Evolutionary conservation across 2,797 vertebrate genomes (phyloP).

Genomic region (Rhinella marina): DNA sequence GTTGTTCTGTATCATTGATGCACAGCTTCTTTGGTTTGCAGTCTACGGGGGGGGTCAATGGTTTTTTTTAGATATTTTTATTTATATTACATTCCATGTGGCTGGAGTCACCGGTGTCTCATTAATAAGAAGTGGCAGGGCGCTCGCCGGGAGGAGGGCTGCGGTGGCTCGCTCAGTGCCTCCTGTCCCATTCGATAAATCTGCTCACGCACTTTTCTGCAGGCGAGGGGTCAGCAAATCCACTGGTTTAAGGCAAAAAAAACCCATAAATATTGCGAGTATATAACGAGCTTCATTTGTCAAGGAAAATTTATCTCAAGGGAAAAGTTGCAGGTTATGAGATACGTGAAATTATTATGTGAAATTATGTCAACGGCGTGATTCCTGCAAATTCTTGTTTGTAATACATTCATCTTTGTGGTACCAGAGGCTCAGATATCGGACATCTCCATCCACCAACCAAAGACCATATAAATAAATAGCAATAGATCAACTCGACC

Average conservation of each 20-base stretch:
- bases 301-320: constrained; percentile 21
- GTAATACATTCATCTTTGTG: background rate
- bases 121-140: constrained; percentile 57
- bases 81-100: constrained; percentile 19
- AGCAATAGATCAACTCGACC: no score
- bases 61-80: background rate
- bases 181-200: constrained; percentile 54
- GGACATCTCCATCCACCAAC: background rate
- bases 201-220: constrained; percentile 22
- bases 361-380: background rate
- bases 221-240: constrained; percentile 28
- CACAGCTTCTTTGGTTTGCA: background rate
- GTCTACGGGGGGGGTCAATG: background rate
- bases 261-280: constrained; percentile 18
- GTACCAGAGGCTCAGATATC: background rate
- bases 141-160: constrained; percentile 5
- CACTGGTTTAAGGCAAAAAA: constrained; percentile 37
- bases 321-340: background rate
- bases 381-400: background rate
- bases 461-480: no score
- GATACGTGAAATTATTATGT: background rate
- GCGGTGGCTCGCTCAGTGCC: constrained; percentile 43
- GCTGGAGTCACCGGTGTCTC: constrained; percentile 41
- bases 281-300: constrained; percentile 36
- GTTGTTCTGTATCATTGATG: constrained; percentile 22